phyloP scores from a whole-genome alignment of 2,113 vertebrate species.

The Indri indri region DNA sequence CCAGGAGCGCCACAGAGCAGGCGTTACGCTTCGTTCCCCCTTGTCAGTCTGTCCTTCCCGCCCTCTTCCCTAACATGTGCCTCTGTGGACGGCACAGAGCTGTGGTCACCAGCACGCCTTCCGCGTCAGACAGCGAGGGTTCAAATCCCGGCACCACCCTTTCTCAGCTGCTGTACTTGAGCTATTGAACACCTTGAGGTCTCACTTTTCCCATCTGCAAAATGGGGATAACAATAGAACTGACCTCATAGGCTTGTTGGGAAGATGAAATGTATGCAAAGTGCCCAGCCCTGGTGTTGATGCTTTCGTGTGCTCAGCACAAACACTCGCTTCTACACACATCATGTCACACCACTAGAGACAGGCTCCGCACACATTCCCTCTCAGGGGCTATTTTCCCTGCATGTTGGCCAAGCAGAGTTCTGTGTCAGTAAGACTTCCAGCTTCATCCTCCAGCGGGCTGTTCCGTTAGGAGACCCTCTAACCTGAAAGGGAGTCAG shows the following conservation, averaged over 20 bases:
- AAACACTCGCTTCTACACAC: not conserved
- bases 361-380: fast-evolving
- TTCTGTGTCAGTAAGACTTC: not conserved
- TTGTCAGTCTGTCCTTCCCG: too few species aligned
- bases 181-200: not conserved
- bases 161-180: not conserved
- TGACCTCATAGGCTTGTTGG: not conserved
- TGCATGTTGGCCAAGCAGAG: not conserved
- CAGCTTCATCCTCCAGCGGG: not conserved
- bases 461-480: not conserved
- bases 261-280: not conserved
- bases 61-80: not conserved
- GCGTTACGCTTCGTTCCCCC: fast-evolving
- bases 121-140: too few species aligned
- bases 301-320: not conserved
- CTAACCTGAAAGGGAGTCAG: not conserved
- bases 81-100: not conserved
- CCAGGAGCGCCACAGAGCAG: not conserved
- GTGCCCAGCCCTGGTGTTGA: not conserved
- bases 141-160: not conserved
- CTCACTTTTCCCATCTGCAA: not conserved
- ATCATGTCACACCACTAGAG: not conserved
- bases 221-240: not conserved
- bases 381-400: not conserved
- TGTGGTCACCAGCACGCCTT: not conserved